These are phyloP conservation scores for Knipowitschia caucasica DNA, from an alignment of 2,797 vertebrate genomes.

Conservation along the genomic window DNA sequence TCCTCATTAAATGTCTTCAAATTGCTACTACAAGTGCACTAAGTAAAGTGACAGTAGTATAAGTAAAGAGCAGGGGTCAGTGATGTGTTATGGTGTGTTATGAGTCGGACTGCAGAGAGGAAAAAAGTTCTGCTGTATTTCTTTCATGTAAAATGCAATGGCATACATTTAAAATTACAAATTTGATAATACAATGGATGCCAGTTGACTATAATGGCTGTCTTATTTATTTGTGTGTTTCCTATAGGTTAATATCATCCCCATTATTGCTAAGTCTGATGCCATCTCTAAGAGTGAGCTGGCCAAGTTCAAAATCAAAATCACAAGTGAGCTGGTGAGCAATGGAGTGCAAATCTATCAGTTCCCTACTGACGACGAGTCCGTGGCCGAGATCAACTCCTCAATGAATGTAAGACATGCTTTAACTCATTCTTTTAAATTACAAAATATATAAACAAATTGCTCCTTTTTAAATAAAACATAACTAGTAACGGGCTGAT, in stretches of 20 bases:
- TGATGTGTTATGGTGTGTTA: no score
- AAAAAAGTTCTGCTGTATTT: background rate
- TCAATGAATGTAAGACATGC: conserved; percentile 93
- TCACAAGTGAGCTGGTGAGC: conserved; percentile 96
- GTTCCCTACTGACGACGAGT: conserved; percentile 96
- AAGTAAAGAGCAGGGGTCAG: no score
- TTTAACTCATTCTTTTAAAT: background rate
- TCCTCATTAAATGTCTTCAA: no score
- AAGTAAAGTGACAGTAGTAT: no score
- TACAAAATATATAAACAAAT: no score
- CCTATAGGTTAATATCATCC: conserved; percentile 94
- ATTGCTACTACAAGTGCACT: no score
- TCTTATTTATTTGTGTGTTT: background rate
- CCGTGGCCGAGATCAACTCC: conserved; percentile 95
- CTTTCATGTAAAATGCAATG: background rate
- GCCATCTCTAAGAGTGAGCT: conserved; percentile 97
- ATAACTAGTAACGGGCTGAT: background rate
- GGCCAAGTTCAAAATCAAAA: conserved; percentile 98
- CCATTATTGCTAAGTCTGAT: conserved; percentile 96
- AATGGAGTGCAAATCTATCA: conserved; percentile 99
- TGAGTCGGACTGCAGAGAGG: no score
- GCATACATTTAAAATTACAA: background rate
- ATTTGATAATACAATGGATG: background rate
- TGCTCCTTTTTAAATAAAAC: no score
- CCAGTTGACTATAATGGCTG: background rate